Conservation (phyloP, 2,797 vertebrate genomes). For the Leucoraja ocellata region DNA sequence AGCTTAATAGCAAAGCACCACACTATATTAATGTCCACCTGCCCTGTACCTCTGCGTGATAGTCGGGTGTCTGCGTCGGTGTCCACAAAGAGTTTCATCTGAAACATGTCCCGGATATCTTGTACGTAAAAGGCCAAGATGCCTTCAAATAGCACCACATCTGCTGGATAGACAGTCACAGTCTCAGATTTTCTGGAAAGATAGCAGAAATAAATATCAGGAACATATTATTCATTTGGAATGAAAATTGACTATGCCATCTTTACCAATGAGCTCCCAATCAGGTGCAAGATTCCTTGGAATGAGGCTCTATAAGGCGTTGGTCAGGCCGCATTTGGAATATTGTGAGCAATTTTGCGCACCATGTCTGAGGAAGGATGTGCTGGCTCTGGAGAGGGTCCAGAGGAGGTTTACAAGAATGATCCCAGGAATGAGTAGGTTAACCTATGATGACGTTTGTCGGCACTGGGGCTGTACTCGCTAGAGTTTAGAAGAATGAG, state of each 20-base stretch:
- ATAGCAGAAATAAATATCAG: neutral
- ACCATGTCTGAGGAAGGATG: too few relatives aligned
- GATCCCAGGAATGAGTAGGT: too few relatives aligned
- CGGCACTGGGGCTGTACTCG: too few relatives aligned
- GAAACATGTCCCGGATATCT: slow-evolving; percentile 90
- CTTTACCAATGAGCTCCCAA: neutral
- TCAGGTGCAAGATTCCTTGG: neutral
- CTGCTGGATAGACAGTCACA: slow-evolving; percentile 83
- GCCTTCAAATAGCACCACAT: slow-evolving; percentile 92
- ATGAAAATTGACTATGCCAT: neutral
- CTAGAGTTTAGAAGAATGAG: too few relatives aligned
- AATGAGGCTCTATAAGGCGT: too few relatives aligned
- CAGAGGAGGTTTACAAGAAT: too few relatives aligned
- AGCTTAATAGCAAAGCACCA: neutral
- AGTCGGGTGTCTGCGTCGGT: slow-evolving; percentile 91
- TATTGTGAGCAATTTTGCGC: too few relatives aligned
- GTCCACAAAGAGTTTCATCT: slow-evolving; percentile 97
- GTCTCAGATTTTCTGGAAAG: slow-evolving; percentile 83
- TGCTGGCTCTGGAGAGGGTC: too few relatives aligned
- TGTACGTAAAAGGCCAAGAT: slow-evolving; percentile 94
- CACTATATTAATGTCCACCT: neutral
- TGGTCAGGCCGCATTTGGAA: too few relatives aligned
- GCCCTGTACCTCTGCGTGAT: slow-evolving; percentile 75
- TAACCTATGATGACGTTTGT: too few relatives aligned
- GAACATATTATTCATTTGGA: neutral